Evolutionary conservation across 2,888 invertebrate species (phyloP), one percentile per base, ranked within the genome.

Genomic region (Epirrita christyi): DNA sequence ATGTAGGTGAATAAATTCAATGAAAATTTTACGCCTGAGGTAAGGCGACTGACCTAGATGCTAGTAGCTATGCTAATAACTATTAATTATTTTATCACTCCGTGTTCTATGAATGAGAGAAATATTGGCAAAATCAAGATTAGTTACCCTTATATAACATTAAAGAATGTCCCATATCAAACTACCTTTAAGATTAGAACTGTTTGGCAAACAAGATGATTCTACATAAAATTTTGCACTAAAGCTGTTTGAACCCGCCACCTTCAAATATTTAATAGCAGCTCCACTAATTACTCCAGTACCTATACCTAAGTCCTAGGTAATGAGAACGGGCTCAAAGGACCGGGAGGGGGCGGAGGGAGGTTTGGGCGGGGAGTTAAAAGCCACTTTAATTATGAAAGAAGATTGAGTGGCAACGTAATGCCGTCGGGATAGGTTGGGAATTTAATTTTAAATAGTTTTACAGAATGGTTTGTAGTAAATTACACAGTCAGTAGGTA

Each of bases 381-480:
- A 84, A 84, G 85, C 84, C 85, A 85, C 83, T 86, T 83, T 88
- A 89, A 90, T 90, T 89, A 90, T 88, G 88, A 88, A 88, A 86
- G 87, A 88, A 90, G 86, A 89, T 89, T 86, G 90, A 83, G 78
- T 78, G 81, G 84, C 79, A 81, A 65, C 56, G 65, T 63, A 51
- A 64, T 57, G 59, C 63, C 59, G 59, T 53, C 48, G 66, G 59
- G 64, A 63, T 48, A 54, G 60, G 58, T 59, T 59, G 56, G 55
- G 36, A 62, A 63, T 68, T 67, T 61, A 59, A 59, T 66, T 62
- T 65, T 50, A 55, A 63, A 65, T 59, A 59, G 62, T 58, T 62
- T 62, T 44, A 49, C 36, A 49, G 48, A 47, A 46, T 29, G 46
- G 6, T 48, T 38, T 21, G 36, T 14, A 40, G 46, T 34, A 42